These are phyloP conservation scores for Speoplatyrhinus poulsoni DNA, from an alignment of 2,113 vertebrate species.

Conservation along the genomic window DNA sequence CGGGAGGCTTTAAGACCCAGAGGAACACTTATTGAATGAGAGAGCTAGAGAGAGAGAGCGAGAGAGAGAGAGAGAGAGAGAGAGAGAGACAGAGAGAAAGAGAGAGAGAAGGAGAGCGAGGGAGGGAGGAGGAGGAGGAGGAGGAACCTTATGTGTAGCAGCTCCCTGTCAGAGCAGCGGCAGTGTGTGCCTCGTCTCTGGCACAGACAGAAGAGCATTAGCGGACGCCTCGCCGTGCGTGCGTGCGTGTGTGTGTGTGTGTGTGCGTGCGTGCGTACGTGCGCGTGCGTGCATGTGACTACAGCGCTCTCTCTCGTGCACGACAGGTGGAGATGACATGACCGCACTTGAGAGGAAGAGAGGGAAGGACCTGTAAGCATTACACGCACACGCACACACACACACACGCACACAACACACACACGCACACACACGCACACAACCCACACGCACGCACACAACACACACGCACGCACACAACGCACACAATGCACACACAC, in stretches of 20 bases:
- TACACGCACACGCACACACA: slow-evolving; percentile 18
- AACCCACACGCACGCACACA: slow-evolving; percentile 15
- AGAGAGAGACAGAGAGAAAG: slow-evolving; percentile 1
- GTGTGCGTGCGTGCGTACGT: slow-evolving; percentile 36
- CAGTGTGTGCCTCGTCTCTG: slow-evolving; percentile 60
- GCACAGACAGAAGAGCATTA: neutral
- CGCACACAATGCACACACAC: slow-evolving; percentile 14
- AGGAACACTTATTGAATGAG: slow-evolving; percentile 47
- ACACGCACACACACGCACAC: slow-evolving; percentile 8
- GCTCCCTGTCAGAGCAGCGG: slow-evolving; percentile 40
- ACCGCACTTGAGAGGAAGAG: slow-evolving; percentile 71
- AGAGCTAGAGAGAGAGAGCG: neutral
- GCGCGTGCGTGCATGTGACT: slow-evolving; percentile 59
- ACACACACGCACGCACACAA: slow-evolving; percentile 22
- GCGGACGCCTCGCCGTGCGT: neutral
- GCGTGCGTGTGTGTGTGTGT: slow-evolving; percentile 49
- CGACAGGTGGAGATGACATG: slow-evolving; percentile 77
- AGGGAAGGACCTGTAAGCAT: slow-evolving; percentile 75
- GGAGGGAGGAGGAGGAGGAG: slow-evolving; percentile 58
- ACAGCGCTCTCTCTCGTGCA: slow-evolving; percentile 58
- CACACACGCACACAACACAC: slow-evolving; percentile 11
- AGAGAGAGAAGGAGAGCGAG: slow-evolving; percentile 45
- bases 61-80: slow-evolving; percentile 36
- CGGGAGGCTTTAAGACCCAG: slow-evolving; percentile 67
- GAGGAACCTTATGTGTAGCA: slow-evolving; percentile 47